Base-by-base conservation (phyloP, 2,797 vertebrate genomes). In the Allobates femoralis region DNA sequence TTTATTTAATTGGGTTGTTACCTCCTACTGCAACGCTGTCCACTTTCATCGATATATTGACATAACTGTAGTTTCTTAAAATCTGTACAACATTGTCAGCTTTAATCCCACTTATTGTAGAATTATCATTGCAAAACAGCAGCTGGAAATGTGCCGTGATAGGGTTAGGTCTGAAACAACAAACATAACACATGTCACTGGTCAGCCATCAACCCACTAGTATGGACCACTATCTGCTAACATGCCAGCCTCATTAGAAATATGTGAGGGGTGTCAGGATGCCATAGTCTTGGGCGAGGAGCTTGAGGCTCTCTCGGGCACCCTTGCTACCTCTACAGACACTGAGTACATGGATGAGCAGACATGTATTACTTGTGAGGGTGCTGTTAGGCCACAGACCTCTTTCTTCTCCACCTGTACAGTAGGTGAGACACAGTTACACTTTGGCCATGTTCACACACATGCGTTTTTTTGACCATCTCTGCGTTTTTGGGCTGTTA, bases 121-220 rank as follows among this genome's bases (percentile, higher is more conserved):
- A 14, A 16, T 79, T 86, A 18, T 37, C 23, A 55, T 81, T 76
- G 16, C 58, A 86, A 34, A 86, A 86, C 50, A 86, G 79, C 58
- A 86, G 16, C 85, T 86, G 85, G 56, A 81, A 64, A 53, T 82
- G 14, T 10, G 67, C 71, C 7, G 51, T 55, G n/a, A 41, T 34
- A 2, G 79, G 71, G 16, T 66, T 30, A 76, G 79, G 58, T 16
- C 85, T 86, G 60, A 81, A 85, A 86, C 4, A 85, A 41, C 37
- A 34, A 56, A 56, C 15, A 56, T 32, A 51, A 23, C 16, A 73
- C 1, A 55, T 23, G 32, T 74, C 12, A 50, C 37, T 16, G 69
- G 37, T 26, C 69, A 73, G 62, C 64, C 16, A 67, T 8, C 4
- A 19, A 67, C 28, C 62, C 28, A 64, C 28, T 30, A 14, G 64